phyloP scores from a whole-genome alignment of 2,888 invertebrate species.

The Theretra japonica region DNA sequence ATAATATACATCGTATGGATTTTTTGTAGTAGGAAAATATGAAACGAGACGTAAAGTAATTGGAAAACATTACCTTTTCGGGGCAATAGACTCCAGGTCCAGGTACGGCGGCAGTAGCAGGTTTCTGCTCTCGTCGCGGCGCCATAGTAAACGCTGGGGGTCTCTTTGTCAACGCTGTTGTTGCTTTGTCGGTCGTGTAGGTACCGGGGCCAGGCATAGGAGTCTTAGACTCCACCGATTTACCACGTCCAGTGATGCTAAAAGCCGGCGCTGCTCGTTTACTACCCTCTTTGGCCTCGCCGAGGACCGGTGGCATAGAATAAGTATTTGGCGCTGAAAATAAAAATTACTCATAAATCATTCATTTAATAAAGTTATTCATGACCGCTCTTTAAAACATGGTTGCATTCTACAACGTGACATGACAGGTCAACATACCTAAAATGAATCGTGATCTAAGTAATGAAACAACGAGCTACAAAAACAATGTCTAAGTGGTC shows the following conservation, averaged over 20 bases:
- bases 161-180: constrained; percentile 68
- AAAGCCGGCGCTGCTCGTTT: constrained; percentile 92
- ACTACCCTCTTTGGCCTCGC: constrained; percentile 81
- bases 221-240: constrained; percentile 73
- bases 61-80: constrained; percentile 79
- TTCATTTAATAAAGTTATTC: not conserved
- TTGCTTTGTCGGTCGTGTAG: constrained; percentile 85
- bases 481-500: constrained; percentile 31
- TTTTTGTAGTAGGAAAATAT: not conserved
- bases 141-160: constrained; percentile 96
- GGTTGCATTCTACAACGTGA: constrained; percentile 20
- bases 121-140: constrained; percentile 73
- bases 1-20: not conserved
- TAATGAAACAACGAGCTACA: constrained; percentile 36
- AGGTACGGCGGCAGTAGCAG: constrained; percentile 71
- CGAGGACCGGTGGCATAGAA: constrained; percentile 92
- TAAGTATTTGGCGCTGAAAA: constrained; percentile 94
- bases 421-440: constrained; percentile 26
- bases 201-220: constrained; percentile 93
- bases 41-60: not conserved
- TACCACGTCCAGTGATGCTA: constrained; percentile 93
- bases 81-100: constrained; percentile 88
- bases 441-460: constrained; percentile 31
- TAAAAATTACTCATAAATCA: not conserved
- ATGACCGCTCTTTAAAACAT: not conserved